Base-by-base conservation (phyloP, 2,113 vertebrate species). In the Pipa parva region DNA sequence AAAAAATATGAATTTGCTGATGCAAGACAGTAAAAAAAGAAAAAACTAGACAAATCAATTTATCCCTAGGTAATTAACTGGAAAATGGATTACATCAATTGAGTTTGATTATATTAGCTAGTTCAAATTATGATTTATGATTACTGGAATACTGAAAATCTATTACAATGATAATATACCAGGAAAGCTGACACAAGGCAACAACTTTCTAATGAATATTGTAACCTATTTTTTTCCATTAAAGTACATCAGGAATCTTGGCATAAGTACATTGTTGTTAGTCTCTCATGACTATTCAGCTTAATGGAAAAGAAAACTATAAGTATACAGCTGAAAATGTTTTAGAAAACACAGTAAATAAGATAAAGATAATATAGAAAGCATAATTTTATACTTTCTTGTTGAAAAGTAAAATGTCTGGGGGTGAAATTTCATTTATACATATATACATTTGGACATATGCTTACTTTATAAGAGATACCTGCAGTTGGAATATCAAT, bases 61-160 rank as follows among this genome's bases (percentile, higher is more conserved):
- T 61, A 70, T 70, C 48, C 48, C 48, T 26, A 9, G 33, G 46
- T 70, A 70, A 61, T 61, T 61, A 70, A 61, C 48, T 51, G 58
- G 66, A 33, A 61, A 58, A 54, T 70, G 49, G 57, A 61, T 70
- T 42, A 25, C 66, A 29, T 49, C 60, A 70, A 70, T 54, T 61
- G 59, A 61, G 56, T 70, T 60, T 70, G 48, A 70, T 70, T 61
- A 57, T 67, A 59, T 68, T 25, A 51, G 29, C 65, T 48, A 60
- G 59, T 60, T 60, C 36, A 51, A 70, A 61, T 61, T 70, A 52
- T 70, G 57, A 70, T 70, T 60, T 70, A 61, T 58, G 49, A 42
- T 59, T 31, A 18, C 57, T 54, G 31, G 46, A 70, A 54, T 52
- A 54, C 28, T 37, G 46, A 25, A 60, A 33, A 54, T 61, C 26